These are phyloP conservation scores for Pipistrellus kuhlii DNA, from an alignment of 2,797 vertebrate species.

Conservation along the genomic window DNA sequence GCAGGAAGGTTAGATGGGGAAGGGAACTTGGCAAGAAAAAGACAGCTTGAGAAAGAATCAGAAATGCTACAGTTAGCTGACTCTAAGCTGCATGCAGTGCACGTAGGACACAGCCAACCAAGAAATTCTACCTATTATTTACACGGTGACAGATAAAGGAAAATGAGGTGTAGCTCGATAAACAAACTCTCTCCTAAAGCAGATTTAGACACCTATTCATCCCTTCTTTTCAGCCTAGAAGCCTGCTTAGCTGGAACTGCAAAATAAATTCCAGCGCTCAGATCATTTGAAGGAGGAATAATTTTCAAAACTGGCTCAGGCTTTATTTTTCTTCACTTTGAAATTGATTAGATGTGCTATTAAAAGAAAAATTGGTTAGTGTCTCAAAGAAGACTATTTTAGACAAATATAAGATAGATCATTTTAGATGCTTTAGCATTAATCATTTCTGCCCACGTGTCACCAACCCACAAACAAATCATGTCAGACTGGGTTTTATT, in stretches of 20 bases:
- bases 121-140: slow-evolving; percentile 77
- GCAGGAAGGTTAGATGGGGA: not conserved
- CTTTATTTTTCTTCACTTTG: slow-evolving; percentile 76
- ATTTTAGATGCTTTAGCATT: slow-evolving; percentile 9
- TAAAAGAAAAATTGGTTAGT: slow-evolving; percentile 58
- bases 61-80: slow-evolving; percentile 14
- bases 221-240: slow-evolving; percentile 65
- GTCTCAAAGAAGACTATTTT: slow-evolving; percentile 60
- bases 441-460: slow-evolving; percentile 24
- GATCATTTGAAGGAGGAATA: slow-evolving; percentile 75
- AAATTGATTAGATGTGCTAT: slow-evolving; percentile 80
- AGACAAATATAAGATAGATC: slow-evolving; percentile 69
- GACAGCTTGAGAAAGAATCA: slow-evolving; percentile 20
- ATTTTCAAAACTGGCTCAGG: slow-evolving; percentile 43
- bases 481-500: not conserved
- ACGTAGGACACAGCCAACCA: slow-evolving; percentile 66
- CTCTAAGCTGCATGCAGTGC: slow-evolving; percentile 50
- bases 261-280: slow-evolving; percentile 75
- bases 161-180: slow-evolving; percentile 77
- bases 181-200: slow-evolving; percentile 75
- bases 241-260: slow-evolving; percentile 57
- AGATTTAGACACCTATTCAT: slow-evolving; percentile 72
- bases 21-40: not conserved
- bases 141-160: slow-evolving; percentile 73
- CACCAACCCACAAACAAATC: slow-evolving; percentile 34